Base-by-base conservation (phyloP, 1,140 invertebrate genomes). In the Zaprionus kolodkinae region DNA sequence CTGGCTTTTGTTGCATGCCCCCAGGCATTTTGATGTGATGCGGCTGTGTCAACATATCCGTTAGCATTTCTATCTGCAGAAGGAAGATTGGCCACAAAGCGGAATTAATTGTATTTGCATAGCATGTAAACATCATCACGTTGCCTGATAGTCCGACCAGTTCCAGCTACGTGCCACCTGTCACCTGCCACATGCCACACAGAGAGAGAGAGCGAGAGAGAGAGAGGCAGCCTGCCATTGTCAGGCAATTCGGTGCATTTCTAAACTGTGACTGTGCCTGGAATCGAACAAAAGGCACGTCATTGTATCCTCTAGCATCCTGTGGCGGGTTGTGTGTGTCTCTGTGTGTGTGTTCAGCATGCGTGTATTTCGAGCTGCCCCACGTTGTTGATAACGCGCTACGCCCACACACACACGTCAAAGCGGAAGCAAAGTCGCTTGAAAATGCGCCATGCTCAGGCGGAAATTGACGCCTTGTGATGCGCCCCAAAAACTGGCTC, bases 31-130 rank as follows among this genome's bases (percentile, higher is more conserved):
- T n/a, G n/a, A 10, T 52, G 56, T 60, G 55, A 10, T 50, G 67
- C 62, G 74, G 66, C 67, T 75, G 68, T 86, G 82, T 81, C 72
- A 84, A 80, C 71, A 78, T 72, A 79, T 86, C 82, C 76, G 66
- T 52, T 85, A 50, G 33, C 68, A 72, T 68, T 78, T 38, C 62
- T 52, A 61, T 57, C 48, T 64, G 72, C 57, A 59, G 73, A 52
- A 80, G 69, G 69, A 63, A 83, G 84, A 87, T 79, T 87, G 84
- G 67, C 79, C 84, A 87, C 84, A 87, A 88, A 84, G 84, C 84
- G 77, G 84, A 87, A 88, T 88, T 87, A 87, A 87, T 87, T 87
- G 84, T 87, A 87, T 87, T 87, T 88, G 84, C 85, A 88, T 88
- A 88, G 84, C 70, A 88, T 84, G 84, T 87, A 87, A 87, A 87